phyloP scores from a whole-genome alignment of 2,113 vertebrate genomes.

The Peromyscus polionotus region DNA sequence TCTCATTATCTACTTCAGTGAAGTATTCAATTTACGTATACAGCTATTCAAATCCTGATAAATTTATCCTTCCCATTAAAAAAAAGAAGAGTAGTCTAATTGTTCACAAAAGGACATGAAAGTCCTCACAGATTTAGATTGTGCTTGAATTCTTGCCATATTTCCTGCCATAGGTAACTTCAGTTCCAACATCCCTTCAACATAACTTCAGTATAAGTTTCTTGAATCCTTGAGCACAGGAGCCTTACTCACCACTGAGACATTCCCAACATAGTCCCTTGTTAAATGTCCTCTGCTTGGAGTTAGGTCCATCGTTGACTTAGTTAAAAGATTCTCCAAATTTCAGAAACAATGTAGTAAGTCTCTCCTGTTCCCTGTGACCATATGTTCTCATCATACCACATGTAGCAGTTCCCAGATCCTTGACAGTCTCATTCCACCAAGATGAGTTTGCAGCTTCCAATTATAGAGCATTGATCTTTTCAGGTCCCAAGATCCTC shows the following conservation, averaged over 20 bases:
- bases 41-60: not conserved
- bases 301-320: not conserved
- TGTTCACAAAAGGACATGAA: not conserved
- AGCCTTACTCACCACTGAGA: not conserved
- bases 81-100: not conserved
- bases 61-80: not conserved
- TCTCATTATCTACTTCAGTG: not conserved
- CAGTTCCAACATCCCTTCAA: not conserved
- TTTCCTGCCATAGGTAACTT: not conserved
- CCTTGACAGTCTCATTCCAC: not conserved
- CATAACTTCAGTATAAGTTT: not conserved
- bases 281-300: not conserved
- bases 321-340: not conserved
- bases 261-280: not conserved
- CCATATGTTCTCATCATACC: not conserved
- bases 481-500: not conserved
- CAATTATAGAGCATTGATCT: not conserved
- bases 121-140: not conserved
- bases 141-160: not conserved
- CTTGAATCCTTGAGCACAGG: not conserved
- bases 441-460: not conserved
- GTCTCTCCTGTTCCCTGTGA: not conserved
- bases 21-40: not conserved
- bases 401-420: not conserved
- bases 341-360: not conserved